phyloP scores from a whole-genome alignment of 2,113 vertebrate genomes.

The Coturnix japonica region DNA sequence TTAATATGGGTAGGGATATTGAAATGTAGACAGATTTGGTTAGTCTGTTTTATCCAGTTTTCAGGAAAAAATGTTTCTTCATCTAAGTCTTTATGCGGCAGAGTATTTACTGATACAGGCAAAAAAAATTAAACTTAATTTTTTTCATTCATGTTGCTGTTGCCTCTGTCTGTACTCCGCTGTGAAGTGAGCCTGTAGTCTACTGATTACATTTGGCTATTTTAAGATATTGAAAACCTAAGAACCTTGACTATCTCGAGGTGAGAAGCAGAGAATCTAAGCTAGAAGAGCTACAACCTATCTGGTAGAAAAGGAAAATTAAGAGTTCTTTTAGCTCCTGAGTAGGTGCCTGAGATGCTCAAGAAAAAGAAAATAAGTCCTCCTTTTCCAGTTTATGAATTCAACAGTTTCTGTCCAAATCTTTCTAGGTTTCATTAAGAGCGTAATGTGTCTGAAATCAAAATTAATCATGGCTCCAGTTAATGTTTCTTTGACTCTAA shows the following conservation, averaged over 20 bases:
- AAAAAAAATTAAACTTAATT: not conserved
- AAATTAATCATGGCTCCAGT: not conserved
- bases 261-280: not conserved
- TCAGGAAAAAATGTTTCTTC: not conserved
- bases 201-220: not conserved
- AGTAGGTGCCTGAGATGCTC: not conserved
- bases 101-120: not conserved
- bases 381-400: not conserved
- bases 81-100: not conserved
- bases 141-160: not conserved
- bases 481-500: constrained; percentile 16
- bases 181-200: too few species aligned
- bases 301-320: not conserved
- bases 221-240: not conserved
- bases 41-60: not conserved
- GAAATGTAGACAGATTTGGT: not conserved
- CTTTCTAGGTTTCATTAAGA: constrained; percentile 8
- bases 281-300: not conserved
- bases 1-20: not conserved
- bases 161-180: too few species aligned
- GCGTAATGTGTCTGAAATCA: constrained; percentile 6
- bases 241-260: not conserved
- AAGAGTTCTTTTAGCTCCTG: not conserved
- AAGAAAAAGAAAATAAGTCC: not conserved
- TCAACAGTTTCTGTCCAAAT: not conserved